A percentile compares a stretch with the other conserved stretches of the same genome.
phyloP scores from a whole-genome alignment of 53 echinoderm and acorn worm genomes.

The Apostichopus leukothele region DNA sequence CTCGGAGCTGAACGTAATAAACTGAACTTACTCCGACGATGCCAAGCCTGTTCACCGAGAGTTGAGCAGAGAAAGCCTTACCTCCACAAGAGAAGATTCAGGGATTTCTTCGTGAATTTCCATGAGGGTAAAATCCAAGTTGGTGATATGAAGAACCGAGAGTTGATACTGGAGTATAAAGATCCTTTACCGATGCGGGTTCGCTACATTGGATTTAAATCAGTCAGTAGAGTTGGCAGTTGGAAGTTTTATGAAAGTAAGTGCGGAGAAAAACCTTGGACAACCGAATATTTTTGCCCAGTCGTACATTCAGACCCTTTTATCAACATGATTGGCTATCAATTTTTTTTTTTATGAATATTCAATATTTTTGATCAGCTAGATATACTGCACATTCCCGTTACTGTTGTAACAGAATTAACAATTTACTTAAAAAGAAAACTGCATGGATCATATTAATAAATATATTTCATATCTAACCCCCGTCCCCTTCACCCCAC shows the following conservation, averaged over 20 bases:
- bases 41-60: conserved; percentile 1
- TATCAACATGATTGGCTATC: no score
- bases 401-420: no score
- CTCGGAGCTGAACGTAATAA: conserved; percentile 29
- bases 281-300: no score
- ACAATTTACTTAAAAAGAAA: no score
- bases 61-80: not conserved
- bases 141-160: conserved; percentile 26
- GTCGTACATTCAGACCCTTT: no score
- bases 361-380: no score
- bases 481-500: no score
- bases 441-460: no score
- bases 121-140: conserved; percentile 35
- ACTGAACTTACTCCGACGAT: conserved; percentile 7
- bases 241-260: conserved; percentile 38
- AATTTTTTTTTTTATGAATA: no score
- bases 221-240: not conserved
- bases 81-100: conserved; percentile 5
- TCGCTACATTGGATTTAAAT: conserved; percentile 23
- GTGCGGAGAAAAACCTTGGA: not conserved
- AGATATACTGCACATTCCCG: no score
- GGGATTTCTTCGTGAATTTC: conserved; percentile 30
- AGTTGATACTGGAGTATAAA: not conserved
- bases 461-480: no score
- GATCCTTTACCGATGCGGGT: conserved; percentile 36